A percentile compares a stretch with the other conserved stretches of the same genome.
Evolutionary conservation across 2,888 invertebrate genomes (phyloP).

Genomic region (Drosophila histrio): DNA sequence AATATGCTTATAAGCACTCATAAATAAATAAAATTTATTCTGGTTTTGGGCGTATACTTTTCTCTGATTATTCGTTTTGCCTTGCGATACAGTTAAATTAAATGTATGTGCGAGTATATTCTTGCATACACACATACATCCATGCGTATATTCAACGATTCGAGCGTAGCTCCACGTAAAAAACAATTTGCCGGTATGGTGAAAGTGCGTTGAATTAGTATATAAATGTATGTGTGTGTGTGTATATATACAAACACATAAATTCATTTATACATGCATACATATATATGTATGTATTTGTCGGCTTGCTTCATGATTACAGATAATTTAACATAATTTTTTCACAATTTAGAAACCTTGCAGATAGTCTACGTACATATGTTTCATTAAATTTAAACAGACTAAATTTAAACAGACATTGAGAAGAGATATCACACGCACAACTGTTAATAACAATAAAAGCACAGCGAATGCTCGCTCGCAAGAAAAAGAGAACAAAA

Average conservation of each 20-base stretch:
- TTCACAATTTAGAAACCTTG: not conserved
- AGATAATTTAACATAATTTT: not conserved
- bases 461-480: not conserved
- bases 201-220: conserved; percentile 3
- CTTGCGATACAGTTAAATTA: not conserved
- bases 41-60: not conserved
- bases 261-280: not conserved
- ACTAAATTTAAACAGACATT: not conserved
- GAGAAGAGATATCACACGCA: conserved; percentile 6
- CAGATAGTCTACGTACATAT: not conserved
- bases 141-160: not conserved
- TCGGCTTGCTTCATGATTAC: not conserved
- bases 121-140: not conserved
- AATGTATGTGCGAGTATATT: not conserved
- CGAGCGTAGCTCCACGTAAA: not conserved
- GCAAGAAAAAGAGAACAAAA: conserved; percentile 11
- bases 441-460: not conserved
- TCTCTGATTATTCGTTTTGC: not conserved
- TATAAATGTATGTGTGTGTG: not conserved
- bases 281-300: not conserved
- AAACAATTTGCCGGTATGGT: conserved; percentile 1
- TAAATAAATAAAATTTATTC: not conserved
- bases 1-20: not conserved
- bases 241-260: not conserved
- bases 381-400: not conserved